Conservation (phyloP, 2,888 invertebrate species). For the Gari tellinella region DNA sequence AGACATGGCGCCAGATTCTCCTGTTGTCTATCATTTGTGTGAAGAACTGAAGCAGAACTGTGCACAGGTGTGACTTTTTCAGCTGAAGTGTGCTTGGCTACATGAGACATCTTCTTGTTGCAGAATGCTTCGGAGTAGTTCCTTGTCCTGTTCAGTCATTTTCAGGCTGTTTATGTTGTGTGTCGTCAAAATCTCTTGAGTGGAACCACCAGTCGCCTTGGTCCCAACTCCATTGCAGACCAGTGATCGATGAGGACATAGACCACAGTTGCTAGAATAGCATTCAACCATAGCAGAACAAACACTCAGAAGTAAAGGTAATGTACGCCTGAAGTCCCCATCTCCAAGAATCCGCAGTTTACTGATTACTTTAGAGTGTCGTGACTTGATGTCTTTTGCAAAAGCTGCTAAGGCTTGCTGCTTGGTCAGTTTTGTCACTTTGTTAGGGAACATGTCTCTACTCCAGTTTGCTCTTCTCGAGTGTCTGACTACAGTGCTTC, state of each 20-base stretch:
- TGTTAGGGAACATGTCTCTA: neutral
- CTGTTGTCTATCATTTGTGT: no score
- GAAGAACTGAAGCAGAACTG: no score
- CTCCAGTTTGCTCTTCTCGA: constrained; percentile 3
- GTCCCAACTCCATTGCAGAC: constrained; percentile 7
- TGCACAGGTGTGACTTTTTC: no score
- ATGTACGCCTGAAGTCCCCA: neutral
- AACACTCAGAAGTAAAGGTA: neutral
- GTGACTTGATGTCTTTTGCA: neutral
- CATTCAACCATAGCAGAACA: constrained; percentile 5
- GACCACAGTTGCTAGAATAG: constrained; percentile 8
- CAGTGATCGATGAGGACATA: constrained; percentile 9
- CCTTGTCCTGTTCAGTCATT: constrained; percentile 10
- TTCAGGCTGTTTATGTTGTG: constrained; percentile 12
- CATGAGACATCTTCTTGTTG: no score
- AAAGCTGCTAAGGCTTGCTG: constrained; percentile 3
- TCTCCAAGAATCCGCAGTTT: neutral
- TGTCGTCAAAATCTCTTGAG: neutral
- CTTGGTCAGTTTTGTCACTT: neutral
- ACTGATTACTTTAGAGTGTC: neutral
- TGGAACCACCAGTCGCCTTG: constrained; percentile 7
- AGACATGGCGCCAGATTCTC: no score
- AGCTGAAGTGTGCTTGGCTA: no score
- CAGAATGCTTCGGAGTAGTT: neutral
- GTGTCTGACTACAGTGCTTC: neutral